Base-by-base conservation (phyloP, 2,113 vertebrate species). In the Callospermophilus lateralis region DNA sequence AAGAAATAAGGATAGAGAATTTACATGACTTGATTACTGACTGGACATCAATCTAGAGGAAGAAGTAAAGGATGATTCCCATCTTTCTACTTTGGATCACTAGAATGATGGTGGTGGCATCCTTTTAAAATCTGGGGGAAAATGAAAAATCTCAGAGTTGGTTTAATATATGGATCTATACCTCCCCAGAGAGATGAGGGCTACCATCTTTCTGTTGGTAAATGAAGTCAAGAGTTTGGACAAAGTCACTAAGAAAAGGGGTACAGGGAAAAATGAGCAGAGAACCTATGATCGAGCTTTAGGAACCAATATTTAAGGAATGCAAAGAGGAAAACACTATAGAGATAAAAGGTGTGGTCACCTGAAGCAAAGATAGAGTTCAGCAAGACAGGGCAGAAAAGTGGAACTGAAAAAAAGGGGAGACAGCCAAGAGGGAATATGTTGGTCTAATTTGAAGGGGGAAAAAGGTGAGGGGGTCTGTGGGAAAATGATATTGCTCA, bases 181-280 rank as follows among this genome's bases (percentile, higher is more conserved):
- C 34, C 45, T 88, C 37, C 58, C 55, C 51, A 88, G 83, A 77
- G 86, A 61, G 45, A 65, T 61, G 6, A 39, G 34, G 76, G 13
- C 42, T 90, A 65, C 67, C 53, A 72, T 78, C 19, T 85, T 93
- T 93, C 48, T 78, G 11, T 85, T 83, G 74, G n/a, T 83, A 87
- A 89, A 88, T 39, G 51, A 95, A 89, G 16, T 67, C 37, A 85
- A 72, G 51, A 89, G 20, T 45, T 91, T 96, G 26, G 63, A 87
- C 34, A 42, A 90, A 80, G 67, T 68, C 37, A 80, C 6, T 74
- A 28, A 53, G 55, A 63, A 73, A 90, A 85, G 72, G 5, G 37
- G 20, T n/a, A 78, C 37, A 90, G 84, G 67, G 55, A 89, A 88
- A 89, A 55, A 86, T n/a, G 53, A 93, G 83, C 74, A 86, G 87